phyloP scores from a whole-genome alignment of 2,888 invertebrate genomes.

The Drosophila mulleri region DNA sequence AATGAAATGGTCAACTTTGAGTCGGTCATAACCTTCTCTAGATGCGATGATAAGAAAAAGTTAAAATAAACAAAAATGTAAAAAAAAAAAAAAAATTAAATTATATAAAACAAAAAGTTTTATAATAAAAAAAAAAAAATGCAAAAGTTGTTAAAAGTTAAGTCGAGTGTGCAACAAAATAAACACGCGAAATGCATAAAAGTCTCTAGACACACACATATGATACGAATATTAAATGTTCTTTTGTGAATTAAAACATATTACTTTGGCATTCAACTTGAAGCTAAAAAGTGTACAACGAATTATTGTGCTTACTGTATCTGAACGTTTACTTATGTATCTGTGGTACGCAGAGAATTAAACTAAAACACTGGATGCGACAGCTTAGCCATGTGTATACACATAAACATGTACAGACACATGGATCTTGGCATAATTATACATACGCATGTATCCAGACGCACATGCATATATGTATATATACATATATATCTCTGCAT shows the following conservation, averaged over 20 bases:
- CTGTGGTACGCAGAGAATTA: conserved; percentile 18
- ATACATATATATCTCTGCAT: conserved; percentile 1
- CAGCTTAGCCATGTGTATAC: neutral
- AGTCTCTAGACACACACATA: conserved; percentile 15
- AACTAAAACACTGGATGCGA: conserved; percentile 13
- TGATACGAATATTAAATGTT: conserved; percentile 4
- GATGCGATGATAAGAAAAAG: conserved; percentile 25
- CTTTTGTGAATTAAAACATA: conserved; percentile 3
- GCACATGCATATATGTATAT: conserved; percentile 1
- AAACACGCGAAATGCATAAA: conserved; percentile 28
- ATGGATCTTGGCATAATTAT: neutral
- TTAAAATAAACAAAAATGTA: conserved; percentile 2
- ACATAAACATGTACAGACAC: neutral
- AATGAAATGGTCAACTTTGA: conserved; percentile 39
- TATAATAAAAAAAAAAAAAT: conserved; percentile 27
- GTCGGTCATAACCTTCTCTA: conserved; percentile 44
- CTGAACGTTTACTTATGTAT: conserved; percentile 8
- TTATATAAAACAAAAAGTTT: conserved; percentile 4
- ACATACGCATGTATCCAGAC: neutral
- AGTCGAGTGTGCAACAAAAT: conserved; percentile 52
- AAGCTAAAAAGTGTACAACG: neutral
- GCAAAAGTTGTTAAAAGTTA: conserved; percentile 48
- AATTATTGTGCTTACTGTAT: conserved; percentile 5
- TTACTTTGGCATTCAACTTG: neutral
- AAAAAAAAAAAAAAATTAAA: conserved; percentile 8